Evolutionary conservation across 2,888 invertebrate species (phyloP), one percentile per base, ranked within the genome.

Genomic region (Syritta pipiens): DNA sequence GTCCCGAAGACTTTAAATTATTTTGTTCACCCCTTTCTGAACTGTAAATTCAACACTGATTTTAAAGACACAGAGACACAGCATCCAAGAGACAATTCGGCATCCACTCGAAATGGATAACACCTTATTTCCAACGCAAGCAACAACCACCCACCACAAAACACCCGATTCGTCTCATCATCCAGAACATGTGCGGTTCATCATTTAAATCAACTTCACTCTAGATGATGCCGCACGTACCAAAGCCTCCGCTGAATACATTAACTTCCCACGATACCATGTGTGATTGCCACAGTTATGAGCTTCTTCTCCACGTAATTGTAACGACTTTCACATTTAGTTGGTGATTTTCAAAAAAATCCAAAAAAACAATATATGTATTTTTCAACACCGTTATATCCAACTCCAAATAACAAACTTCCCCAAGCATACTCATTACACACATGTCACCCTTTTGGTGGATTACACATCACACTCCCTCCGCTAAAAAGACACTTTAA

Each of bases 301-400:
- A 55, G 53, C 48, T 49, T 4, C 42, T 26, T 28, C 46, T 60
- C 42, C 51, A 37, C 57, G 44, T 79, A 72, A 79, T 79, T 79
- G 72, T 74, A 77, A 79, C 72, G 72, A 72, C 62, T 68, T 67
- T 44, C 67, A 57, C 79, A 60, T 72, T 79, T 60, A 30, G 57
- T 40, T 40, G 24, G 35, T 37, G 67, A 67, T 71, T 71, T 57
- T 40, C 7, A 20, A 57, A 55, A 55, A 12, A n/a, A n/a, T n/a
- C n/a, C 22, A 26, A 57, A 20, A 14, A 26, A 22, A 42, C 12
- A 24, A 44, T 12, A 32, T 17, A 28, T 22, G 9, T 22, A 9
- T 3, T 3, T 30, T 17, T 24, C 24, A 7, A 22, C 30, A 22
- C 20, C 55, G 12, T 26, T 30, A 6, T 17, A n/a, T 0, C 10